Conservation (phyloP, 2,888 invertebrate species). For the Lomographa bimaculata region DNA sequence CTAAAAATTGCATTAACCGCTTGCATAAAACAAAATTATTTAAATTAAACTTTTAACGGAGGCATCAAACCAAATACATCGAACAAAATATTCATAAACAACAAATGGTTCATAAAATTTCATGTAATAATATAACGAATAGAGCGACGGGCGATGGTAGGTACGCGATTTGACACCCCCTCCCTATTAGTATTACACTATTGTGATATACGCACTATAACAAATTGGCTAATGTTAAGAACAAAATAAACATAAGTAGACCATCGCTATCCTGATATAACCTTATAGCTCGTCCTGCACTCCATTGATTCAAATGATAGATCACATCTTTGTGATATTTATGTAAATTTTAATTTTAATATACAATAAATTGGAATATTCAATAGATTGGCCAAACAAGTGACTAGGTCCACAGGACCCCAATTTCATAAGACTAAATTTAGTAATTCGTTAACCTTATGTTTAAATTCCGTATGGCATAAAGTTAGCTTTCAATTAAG, state of each 20-base stretch:
- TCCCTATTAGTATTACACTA: conserved; percentile 79
- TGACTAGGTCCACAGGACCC: conserved; percentile 81
- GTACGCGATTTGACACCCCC: conserved; percentile 83
- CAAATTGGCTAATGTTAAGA: conserved; percentile 82
- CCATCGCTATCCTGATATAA: conserved; percentile 82
- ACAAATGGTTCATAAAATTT: conserved; percentile 80
- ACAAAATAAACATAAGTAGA: conserved; percentile 82
- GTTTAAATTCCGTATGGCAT: conserved; percentile 83
- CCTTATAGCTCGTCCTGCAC: conserved; percentile 76
- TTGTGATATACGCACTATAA: conserved; percentile 83
- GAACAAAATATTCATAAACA: conserved; percentile 78
- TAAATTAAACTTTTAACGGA: conserved; percentile 81
- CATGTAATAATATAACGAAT: conserved; percentile 77
- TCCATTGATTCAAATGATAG: conserved; percentile 74
- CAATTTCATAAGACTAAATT: conserved; percentile 80
- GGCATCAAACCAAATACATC: conserved; percentile 82
- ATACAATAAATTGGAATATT: conserved; percentile 83
- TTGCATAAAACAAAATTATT: conserved; percentile 83
- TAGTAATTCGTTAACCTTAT: conserved; percentile 84
- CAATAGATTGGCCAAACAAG: conserved; percentile 82
- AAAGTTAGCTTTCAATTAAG: conserved; percentile 83
- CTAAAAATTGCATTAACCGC: conserved; percentile 82
- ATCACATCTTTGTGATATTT: conserved; percentile 70
- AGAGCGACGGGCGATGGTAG: conserved; percentile 61
- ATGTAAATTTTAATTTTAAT: conserved; percentile 76